These are phyloP conservation scores for Rhyacophila evoluta DNA, from an alignment of 2,888 invertebrate genomes.

Conservation along the genomic window DNA sequence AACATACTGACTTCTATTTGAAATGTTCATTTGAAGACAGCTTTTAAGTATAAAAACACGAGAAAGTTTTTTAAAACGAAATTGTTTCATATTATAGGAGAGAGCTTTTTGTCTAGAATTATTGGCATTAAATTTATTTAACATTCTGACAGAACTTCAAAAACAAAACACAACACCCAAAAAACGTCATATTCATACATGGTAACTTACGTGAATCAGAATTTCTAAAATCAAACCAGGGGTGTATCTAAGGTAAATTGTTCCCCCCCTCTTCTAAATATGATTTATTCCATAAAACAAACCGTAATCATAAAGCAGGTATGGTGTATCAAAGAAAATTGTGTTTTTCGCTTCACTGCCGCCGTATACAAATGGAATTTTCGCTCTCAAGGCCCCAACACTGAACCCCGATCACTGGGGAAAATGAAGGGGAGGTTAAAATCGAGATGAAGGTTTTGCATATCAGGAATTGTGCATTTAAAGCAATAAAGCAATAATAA, in stretches of 20 bases:
- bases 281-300: slow-evolving; percentile 53
- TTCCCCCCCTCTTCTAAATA: slow-evolving; percentile 33
- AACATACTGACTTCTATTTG: no score
- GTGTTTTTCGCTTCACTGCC: slow-evolving; percentile 53
- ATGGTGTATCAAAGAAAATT: slow-evolving; percentile 55
- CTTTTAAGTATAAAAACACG: no score
- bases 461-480: neutral
- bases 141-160: no score
- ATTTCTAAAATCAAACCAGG: slow-evolving; percentile 45
- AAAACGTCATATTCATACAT: neutral
- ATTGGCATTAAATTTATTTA: no score
- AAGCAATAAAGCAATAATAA: no score
- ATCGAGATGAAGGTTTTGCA: neutral
- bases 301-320: slow-evolving; percentile 54
- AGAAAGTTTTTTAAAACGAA: no score
- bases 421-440: neutral
- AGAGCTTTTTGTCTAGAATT: no score
- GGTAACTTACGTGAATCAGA: neutral
- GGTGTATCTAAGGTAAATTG: slow-evolving; percentile 35
- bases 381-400: neutral
- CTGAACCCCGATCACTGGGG: neutral
- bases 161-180: neutral
- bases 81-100: no score
- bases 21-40: no score
- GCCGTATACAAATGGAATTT: slow-evolving; percentile 52